Evolutionary conservation across 2,888 invertebrate species (phyloP).

Genomic region (Carabus problematicus): DNA sequence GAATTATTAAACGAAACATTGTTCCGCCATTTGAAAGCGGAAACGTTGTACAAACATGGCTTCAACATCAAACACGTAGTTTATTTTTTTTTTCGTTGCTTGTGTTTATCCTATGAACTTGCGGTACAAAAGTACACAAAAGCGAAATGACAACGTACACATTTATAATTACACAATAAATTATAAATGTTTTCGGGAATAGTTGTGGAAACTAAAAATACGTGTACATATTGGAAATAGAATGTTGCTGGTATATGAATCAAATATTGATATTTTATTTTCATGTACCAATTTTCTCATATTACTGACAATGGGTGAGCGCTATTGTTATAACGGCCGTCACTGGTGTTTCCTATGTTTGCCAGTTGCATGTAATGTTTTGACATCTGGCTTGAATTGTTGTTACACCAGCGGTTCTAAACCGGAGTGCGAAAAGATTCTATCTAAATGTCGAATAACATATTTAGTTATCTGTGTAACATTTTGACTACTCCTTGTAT

Average conservation of each 20-base stretch:
- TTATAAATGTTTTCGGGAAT: not conserved
- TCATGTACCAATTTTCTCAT: not conserved
- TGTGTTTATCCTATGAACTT: conserved; percentile 3
- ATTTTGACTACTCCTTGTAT: too few relatives aligned
- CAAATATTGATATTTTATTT: not conserved
- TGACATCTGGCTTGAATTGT: conserved; percentile 10
- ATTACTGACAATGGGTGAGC: not conserved
- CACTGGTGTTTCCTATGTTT: not conserved
- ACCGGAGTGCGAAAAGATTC: not conserved
- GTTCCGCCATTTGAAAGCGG: conserved; percentile 8
- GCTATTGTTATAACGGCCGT: not conserved
- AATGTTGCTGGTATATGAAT: not conserved
- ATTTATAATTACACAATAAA: not conserved
- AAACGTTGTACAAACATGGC: conserved; percentile 1
- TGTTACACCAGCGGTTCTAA: not conserved
- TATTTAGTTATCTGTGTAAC: too few relatives aligned
- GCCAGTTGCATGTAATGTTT: conserved; percentile 1
- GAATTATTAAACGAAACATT: conserved; percentile 18
- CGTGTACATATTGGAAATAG: not conserved
- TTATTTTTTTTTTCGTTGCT: not conserved
- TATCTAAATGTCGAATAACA: too few relatives aligned
- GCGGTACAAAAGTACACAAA: not conserved
- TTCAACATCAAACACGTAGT: not conserved
- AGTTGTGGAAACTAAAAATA: not conserved
- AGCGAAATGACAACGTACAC: not conserved